Evolutionary conservation across 1,140 invertebrate genomes (phyloP), one percentile per base, ranked within the genome.

Genomic region (Nylanderia fulva): DNA sequence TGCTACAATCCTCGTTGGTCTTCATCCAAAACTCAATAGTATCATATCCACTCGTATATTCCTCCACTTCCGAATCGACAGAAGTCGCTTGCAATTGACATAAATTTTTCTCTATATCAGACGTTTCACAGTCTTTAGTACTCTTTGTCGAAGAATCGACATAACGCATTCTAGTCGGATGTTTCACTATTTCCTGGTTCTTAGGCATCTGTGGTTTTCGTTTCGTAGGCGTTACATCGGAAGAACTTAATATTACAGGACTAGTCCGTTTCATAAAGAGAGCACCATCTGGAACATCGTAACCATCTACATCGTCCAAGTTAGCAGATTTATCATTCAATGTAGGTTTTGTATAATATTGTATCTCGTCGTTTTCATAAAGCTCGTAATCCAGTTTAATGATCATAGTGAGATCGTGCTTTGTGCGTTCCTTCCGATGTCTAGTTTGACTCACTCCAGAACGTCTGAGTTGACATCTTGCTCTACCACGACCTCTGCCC

Each of bases 1-100:
- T 63, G 13, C 39, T 9, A 21, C 60, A 64, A 84, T 84, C 3
- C 48, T 79, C 3, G 7, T 56, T 76, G 3, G 21, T 63, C 3
- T 66, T 56, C 29, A 77, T 45, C 8, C 58, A 56, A 36, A 42
- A 88, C 61, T 91, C 76, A 8, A 77, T 54, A 42, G 84, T 68
- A 27, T 52, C 21, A 83, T 84, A 56, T 85, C 54, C 3, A 48
- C n/a, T 83, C 24, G 87, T 80, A 42, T 80, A 84, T 29, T 54
- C 75, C 18, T 5, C 15, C n/a, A 56, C 79, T 60, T 18, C 27
- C 0, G 93, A 94, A 61, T 95, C 94, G 3, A 91, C 77, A 1
- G 94, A 94, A 76, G 87, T 93, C 71, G 94, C 93, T 5, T 90
- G 88, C 7, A 82, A 63, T 58, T 87, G 85, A 68, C 69, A 90